Base-by-base conservation (phyloP, 2,797 vertebrate genomes). In the Lacerta viridis region DNA sequence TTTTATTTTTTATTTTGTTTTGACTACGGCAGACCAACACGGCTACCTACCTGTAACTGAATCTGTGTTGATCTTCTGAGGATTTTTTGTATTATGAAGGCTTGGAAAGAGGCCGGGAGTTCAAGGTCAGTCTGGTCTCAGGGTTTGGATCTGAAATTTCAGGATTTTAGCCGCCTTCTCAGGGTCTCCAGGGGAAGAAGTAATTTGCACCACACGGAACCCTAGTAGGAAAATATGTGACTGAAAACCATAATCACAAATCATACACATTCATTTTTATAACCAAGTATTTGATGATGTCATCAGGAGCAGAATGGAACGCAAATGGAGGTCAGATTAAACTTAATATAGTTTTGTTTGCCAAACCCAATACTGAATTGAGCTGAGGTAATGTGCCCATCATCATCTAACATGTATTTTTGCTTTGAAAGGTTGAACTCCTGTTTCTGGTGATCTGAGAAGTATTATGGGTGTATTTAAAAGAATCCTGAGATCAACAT, bases 201-300 rank as follows among this genome's bases (percentile, higher is more conserved):
- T 86, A 79, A 50, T 61, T 84, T 75, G 71, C 11, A 39, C 77
- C 11, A 29, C 25, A 74, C 59, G 33, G 50, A 69, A 55, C 39
- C 2, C 5, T 41, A 81, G 68, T 85, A 46, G 27, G 29, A 77
- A 85, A 85, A 76, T 85, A 85, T 76, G 72, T 36, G 36, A 43
- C 27, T 43, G 36, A 85, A 85, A 64, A 64, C 72, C 55, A 64
- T 18, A 76, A 75, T 39, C 25, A 75, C 20, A 59, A 59, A 74
- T 46, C 23, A 27, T 11, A 55, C 13, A 39, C 59, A 74, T 17
- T 84, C 13, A 75, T 72, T 50, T 84, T 61, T 75, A 33, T 84
- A 59, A 59, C 46, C 46, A 74, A 29, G n/a, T 2, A 55, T 72
- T 74, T 36, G n/a, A 72, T 29, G n/a, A 36, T 39, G 23, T 50